Percentiles rank a stretch among this genome's conserved stretches.
phyloP scores from a whole-genome alignment of 2,113 vertebrate genomes.

The Psephotus haematonotus region DNA sequence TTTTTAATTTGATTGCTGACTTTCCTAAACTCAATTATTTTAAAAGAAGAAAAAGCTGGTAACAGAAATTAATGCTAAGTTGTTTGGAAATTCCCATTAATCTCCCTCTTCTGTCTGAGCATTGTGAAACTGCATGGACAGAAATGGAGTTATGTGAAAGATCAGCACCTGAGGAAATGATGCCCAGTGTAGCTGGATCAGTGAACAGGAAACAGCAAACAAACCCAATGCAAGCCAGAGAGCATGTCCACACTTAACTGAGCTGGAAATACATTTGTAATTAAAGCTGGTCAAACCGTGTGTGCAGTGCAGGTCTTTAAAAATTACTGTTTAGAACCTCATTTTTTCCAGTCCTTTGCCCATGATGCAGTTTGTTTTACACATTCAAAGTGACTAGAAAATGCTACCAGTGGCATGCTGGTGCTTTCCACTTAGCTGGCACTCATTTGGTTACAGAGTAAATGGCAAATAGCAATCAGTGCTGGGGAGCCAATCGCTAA shows the following conservation, averaged over 20 bases:
- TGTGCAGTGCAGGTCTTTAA: not conserved
- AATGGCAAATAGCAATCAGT: not conserved
- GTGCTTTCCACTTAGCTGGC: not conserved
- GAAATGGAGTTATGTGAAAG: not conserved
- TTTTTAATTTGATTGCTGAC: not conserved
- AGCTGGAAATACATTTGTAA: constrained; percentile 23
- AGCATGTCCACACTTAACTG: not conserved
- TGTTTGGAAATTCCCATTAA: not conserved
- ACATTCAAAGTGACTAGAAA: not conserved
- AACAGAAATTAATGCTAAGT: not conserved
- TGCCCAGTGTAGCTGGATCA: not conserved
- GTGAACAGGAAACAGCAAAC: not conserved
- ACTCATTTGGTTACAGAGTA: not conserved
- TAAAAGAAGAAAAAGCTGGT: not conserved
- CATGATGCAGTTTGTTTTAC: not conserved
- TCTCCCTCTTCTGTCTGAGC: not conserved
- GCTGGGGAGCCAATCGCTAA: not conserved
- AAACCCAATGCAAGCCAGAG: not conserved
- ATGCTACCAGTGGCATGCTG: not conserved
- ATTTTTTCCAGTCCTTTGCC: not conserved
- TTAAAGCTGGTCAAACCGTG: not conserved
- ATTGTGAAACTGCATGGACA: not conserved
- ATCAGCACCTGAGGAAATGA: not conserved
- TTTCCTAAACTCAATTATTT: not conserved
- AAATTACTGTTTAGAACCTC: not conserved